phyloP scores from a whole-genome alignment of 2,888 invertebrate genomes.

The Scaptomyza caliginosa region DNA sequence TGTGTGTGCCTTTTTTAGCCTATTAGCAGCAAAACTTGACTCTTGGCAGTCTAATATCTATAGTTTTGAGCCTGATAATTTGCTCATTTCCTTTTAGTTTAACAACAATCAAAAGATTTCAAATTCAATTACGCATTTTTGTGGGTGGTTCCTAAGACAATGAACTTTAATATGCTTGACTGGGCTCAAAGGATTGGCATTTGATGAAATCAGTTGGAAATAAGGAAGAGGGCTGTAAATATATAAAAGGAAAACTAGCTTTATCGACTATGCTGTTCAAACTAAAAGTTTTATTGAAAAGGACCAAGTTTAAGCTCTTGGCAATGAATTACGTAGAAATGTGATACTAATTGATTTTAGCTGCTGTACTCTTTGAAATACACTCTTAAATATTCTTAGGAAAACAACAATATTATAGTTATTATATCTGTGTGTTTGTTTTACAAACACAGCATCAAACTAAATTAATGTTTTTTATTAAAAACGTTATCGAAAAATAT shows the following conservation, averaged over 20 bases:
- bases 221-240: neutral
- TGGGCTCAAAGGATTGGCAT: slow-evolving; percentile 1
- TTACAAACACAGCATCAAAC: too few relatives aligned
- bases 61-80: slow-evolving; percentile 55
- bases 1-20: slow-evolving; percentile 4
- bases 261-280: neutral
- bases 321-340: neutral
- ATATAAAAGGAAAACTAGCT: neutral
- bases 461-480: too few relatives aligned
- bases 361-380: too few relatives aligned
- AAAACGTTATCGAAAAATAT: neutral
- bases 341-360: too few relatives aligned
- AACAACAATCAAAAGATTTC: slow-evolving; percentile 47
- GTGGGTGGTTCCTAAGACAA: slow-evolving; percentile 28
- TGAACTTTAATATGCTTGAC: slow-evolving; percentile 27
- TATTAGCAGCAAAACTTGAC: slow-evolving; percentile 26
- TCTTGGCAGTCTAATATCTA: slow-evolving; percentile 13
- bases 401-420: too few relatives aligned
- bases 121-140: slow-evolving; percentile 62
- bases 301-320: neutral
- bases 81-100: slow-evolving; percentile 51
- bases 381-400: too few relatives aligned
- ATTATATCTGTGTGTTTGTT: neutral
- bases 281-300: neutral
- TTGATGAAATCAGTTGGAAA: slow-evolving; percentile 27